Base-by-base conservation (phyloP, 2,797 vertebrate genomes). In the Neopelma chrysocephalum region DNA sequence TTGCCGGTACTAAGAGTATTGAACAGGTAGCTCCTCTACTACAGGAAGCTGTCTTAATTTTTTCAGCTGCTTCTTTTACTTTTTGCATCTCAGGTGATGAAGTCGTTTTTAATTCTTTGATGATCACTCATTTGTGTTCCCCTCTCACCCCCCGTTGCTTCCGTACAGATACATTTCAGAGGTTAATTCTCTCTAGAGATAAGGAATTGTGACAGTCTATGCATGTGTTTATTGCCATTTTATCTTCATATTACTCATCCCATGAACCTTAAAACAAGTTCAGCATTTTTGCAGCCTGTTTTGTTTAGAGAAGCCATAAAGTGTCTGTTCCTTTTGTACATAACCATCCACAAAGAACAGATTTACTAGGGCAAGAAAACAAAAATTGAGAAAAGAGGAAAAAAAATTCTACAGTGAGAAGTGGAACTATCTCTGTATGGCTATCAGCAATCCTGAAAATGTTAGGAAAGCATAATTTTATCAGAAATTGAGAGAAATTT, bases 71-170 rank as follows among this genome's bases (percentile, higher is more conserved):
- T 77, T 42, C 61, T 84, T 79, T 68, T 45, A 50, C 29, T 40
- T 76, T 89, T 64, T 29, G 69, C 3, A 9, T 64, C 22, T 54
- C 40, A 54, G 65, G 6, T 4, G 6, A 19, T 6, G 11, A 87
- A 50, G 18, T 19, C 5, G 5, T 79, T 87, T 66, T 34, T 34
- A 71, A 56, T 64, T 87, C 51, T 42, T 29, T 73, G 15, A 32
- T 27, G 22, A 60, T 51, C 14, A 48, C 9, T 40, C 27, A 12
- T 27, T 29, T 54, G 6, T 70, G 15, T 25, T 25, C 9, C 17
- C 8, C 15, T 40, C 23, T 73, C 4, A 8, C 5, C 5, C 17
- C 9, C 11, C 0, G 0, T 14, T 81, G 12, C 10, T 66, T 45
- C 60, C 17, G 3, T 36, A 78, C 11, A 65, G 23, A 5, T 60